phyloP scores from a whole-genome alignment of 2,113 vertebrate genomes.

The Xiphophorus hellerii region DNA sequence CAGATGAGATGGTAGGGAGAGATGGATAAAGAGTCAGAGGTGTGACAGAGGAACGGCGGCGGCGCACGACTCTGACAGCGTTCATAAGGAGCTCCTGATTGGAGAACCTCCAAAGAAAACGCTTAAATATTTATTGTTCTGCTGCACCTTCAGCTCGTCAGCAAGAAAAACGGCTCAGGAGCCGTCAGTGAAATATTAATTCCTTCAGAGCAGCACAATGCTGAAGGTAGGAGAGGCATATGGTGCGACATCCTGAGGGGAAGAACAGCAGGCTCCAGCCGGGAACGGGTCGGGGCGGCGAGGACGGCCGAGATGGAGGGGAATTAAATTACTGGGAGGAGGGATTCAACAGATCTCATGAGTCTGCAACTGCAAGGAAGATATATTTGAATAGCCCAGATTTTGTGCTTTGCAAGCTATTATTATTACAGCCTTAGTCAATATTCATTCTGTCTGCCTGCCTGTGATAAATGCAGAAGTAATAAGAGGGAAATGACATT shows the following conservation, averaged over 20 bases:
- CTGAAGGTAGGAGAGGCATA: conserved; percentile 44
- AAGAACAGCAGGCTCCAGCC: conserved; percentile 19
- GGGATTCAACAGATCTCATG: conserved; percentile 51
- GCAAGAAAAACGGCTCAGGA: conserved; percentile 53
- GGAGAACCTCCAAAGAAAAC: conserved; percentile 60
- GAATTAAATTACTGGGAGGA: conserved; percentile 57
- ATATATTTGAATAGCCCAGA: conserved; percentile 53
- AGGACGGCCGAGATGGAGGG: conserved; percentile 27
- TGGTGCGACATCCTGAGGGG: conserved; percentile 48
- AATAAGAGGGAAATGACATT: conserved; percentile 47
- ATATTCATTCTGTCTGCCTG: conserved; percentile 49
- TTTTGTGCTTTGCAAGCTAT: conserved; percentile 60
- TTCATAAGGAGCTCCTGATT: conserved; percentile 56
- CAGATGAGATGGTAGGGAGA: conserved; percentile 70
- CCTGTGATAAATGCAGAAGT: conserved; percentile 47
- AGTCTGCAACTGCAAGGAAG: conserved; percentile 57
- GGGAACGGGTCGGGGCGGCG: conserved; percentile 19
- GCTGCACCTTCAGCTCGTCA: conserved; percentile 46
- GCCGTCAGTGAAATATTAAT: conserved; percentile 69
- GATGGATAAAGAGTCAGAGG: conserved; percentile 45
- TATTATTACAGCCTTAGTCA: conserved; percentile 58
- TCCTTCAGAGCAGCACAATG: conserved; percentile 24
- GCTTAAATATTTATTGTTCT: conserved; percentile 72
- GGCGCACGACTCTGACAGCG: conserved; percentile 53
- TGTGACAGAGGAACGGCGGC: conserved; percentile 32